Percentiles rank a stretch among this genome's conserved stretches.
Conservation (phyloP, 2,888 invertebrate genomes). For the Catocala nupta region DNA sequence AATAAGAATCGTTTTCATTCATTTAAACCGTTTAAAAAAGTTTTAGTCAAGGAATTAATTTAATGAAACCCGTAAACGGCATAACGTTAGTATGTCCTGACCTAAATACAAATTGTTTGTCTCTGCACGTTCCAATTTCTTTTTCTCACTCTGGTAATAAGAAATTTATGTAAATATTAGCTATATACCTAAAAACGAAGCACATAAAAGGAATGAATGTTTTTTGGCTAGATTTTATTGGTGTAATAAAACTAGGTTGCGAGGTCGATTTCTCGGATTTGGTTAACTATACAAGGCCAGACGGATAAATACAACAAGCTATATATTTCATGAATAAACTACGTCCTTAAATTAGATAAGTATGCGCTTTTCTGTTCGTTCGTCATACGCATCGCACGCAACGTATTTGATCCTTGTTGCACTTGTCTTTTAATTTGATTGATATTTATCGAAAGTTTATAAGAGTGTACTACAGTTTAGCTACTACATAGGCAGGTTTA, state of each 20-base stretch:
- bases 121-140: conserved; percentile 21
- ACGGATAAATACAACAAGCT: neutral
- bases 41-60: conserved; percentile 13
- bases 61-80: neutral
- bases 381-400: too few species aligned
- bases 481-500: too few species aligned
- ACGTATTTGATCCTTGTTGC: too few species aligned
- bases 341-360: too few species aligned
- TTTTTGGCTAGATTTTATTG: conserved; percentile 25
- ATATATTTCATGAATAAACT: neutral
- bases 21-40: conserved; percentile 4
- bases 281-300: conserved; percentile 11
- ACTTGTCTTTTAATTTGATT: too few species aligned
- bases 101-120: conserved; percentile 27
- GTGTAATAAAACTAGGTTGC: conserved; percentile 13
- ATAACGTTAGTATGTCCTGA: conserved; percentile 7
- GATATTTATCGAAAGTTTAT: too few species aligned
- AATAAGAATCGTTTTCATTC: conserved; percentile 15
- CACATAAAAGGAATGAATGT: conserved; percentile 24
- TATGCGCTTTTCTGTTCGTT: too few species aligned
- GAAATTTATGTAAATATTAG: conserved; percentile 41
- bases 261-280: conserved; percentile 5
- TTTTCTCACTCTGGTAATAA: conserved; percentile 14
- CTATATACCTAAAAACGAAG: conserved; percentile 24
- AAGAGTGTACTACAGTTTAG: too few species aligned